Evolutionary conservation across 2,797 vertebrate species (phyloP), one percentile per base, ranked within the genome.

Genomic region (Choloepus didactylus): DNA sequence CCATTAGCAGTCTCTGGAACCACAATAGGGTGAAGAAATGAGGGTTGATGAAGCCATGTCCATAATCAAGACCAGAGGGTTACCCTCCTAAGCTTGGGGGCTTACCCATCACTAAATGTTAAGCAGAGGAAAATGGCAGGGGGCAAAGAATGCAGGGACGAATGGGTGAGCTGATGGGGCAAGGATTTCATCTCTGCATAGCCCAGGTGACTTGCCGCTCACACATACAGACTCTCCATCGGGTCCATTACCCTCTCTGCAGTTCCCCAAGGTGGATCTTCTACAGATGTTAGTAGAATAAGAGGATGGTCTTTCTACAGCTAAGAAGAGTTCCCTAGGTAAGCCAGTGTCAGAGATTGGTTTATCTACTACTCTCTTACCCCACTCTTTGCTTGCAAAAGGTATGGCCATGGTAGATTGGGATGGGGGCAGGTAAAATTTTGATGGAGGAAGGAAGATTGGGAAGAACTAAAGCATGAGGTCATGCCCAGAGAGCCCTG

Each of bases 1-100:
- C 14, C 41, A 51, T 44, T 12, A 85, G n/a, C n/a, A 25, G 46
- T 88, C 73, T 93, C 66, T 92, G 89, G 73, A 66, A 59, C 69
- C 16, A 64, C 7, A 8, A 51, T 15, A 38, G 25, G 25, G 35
- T 81, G 67, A 64, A 69, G 51, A 64, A 62, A 31, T 51, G 11
- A 10, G 31, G 38, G 49, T 46, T 94, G n/a, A 77, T 25, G 44
- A 46, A 38, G 27, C 72, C n/a, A 29, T 27, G 8, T 70, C 41
- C 6, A 5, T 44, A 29, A 81, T 25, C 51, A 75, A 96, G 38
- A 31, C 29, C 56, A 49, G 81, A 76, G 31, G 16, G 16, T 82
- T 83, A n/a, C 35, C 41, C 64, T 79, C 66, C 54, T 44, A 46
- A 66, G 62, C 31, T 35, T 9, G 14, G 66, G 59, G 31, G 15